Base-by-base conservation (phyloP, 2,888 invertebrate genomes). In the Ormyrus rosae region DNA sequence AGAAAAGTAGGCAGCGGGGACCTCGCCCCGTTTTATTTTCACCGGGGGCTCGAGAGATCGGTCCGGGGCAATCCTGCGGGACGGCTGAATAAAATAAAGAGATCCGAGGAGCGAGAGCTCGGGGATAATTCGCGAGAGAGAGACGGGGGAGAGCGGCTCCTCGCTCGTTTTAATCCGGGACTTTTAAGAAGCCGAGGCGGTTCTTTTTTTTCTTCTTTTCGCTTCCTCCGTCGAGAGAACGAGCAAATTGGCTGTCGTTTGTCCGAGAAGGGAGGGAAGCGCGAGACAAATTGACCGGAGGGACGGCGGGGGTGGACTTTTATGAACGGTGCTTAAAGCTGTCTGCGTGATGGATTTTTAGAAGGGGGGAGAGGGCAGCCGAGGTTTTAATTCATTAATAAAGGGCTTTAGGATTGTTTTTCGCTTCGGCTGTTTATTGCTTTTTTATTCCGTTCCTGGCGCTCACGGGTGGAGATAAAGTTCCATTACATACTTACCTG, bases 231-330 rank as follows among this genome's bases (percentile, higher is more conserved):
- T 6, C 11, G 34, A 34, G 34, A 34, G 34, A 34, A 1, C 80
- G 82, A 77, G 85, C 83, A 89, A 89, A 89, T 89, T 89, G 88
- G 87, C 89, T 85, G 86, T 89, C 89, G 87, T 89, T 89, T 89
- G 88, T 87, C 85, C 83, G 13, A 46, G 46, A 63, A 34, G 19
- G 53, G 72, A 9, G 34, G 11, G 65, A 61, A 50, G 55, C 65
- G 69, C 53, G 68, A 79, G 65, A 72, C 72, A 79, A 79, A 74
- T 79, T 79, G 74, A 69, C 73, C 79, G 60, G 61, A 71, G 63
- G 9, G 65, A 8, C 7, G n/a, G 11, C 5, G 48, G 68, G 5
- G 13, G 48, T 34, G 45, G 51, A 71, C n/a, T 5, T 53, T 45
- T 7, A 19, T 0, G 46, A 34, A 8, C 19, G 61, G 53, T n/a